Conservation (phyloP, 2,888 invertebrate species). For the Macrophya annulata region DNA sequence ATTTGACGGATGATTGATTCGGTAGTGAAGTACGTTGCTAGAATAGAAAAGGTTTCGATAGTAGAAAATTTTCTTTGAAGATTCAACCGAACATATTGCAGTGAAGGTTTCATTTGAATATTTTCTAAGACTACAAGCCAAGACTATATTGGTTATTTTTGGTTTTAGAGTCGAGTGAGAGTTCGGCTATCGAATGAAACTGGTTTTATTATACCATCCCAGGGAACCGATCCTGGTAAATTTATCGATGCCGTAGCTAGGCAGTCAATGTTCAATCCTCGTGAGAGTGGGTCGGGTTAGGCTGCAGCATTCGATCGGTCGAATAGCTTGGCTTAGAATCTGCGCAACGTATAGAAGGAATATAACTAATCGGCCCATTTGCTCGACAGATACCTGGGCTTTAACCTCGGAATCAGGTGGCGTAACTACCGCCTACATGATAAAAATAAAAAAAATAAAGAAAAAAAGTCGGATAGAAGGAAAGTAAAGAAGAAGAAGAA, state of each 20-base stretch:
- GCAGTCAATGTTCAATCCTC: slow-evolving; percentile 40
- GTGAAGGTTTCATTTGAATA: neutral
- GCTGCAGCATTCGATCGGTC: slow-evolving; percentile 16
- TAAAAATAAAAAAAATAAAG: neutral
- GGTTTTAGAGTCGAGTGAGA: slow-evolving; percentile 17
- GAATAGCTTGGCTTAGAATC: slow-evolving; percentile 39
- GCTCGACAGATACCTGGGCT: slow-evolving; percentile 65
- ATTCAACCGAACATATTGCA: neutral
- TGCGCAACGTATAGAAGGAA: slow-evolving; percentile 59
- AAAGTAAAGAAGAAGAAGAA: neutral
- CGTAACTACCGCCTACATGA: slow-evolving; percentile 1
- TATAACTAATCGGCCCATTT: slow-evolving; percentile 73
- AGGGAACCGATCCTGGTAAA: slow-evolving; percentile 59
- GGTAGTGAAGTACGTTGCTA: neutral
- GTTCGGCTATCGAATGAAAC: slow-evolving; percentile 65
- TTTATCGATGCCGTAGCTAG: slow-evolving; percentile 28
- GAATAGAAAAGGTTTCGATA: neutral
- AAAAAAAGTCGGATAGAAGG: neutral
- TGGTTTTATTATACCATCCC: slow-evolving; percentile 69
- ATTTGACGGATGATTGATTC: slow-evolving; percentile 23
- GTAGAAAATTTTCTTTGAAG: neutral
- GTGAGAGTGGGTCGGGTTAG: neutral
- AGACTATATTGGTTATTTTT: neutral
- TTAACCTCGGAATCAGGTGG: slow-evolving; percentile 54
- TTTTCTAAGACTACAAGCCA: neutral